phyloP scores from a whole-genome alignment of 2,888 invertebrate species.

The Eristalinus sepulchralis region DNA sequence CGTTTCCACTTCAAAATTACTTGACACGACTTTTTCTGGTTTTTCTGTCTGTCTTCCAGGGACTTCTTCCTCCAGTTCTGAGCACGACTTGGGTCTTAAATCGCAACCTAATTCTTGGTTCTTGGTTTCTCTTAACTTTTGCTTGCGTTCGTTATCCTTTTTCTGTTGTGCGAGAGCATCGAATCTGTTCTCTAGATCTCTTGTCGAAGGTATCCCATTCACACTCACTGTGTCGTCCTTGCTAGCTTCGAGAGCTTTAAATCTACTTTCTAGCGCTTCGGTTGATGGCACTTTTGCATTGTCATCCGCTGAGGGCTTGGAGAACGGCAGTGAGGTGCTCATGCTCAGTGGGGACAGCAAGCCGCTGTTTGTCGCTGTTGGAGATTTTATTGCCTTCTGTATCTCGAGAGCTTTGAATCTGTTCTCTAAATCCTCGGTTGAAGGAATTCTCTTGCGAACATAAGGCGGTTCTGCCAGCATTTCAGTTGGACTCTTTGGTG shows the following conservation, averaged over 20 bases:
- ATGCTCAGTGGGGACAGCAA: background rate
- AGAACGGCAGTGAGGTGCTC: background rate
- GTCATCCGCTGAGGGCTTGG: background rate
- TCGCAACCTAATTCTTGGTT: background rate
- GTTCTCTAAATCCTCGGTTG: conserved; percentile 75
- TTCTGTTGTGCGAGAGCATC: conserved; percentile 74
- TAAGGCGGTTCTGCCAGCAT: background rate
- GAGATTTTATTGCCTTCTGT: conserved; percentile 5
- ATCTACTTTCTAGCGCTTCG: conserved; percentile 74
- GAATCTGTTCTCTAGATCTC: conserved; percentile 74
- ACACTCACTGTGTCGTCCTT: background rate
- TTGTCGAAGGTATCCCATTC: background rate
- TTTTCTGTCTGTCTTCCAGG: background rate
- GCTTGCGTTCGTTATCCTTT: background rate
- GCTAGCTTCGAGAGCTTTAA: conserved; percentile 74
- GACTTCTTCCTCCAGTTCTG: background rate
- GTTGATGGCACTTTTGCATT: conserved; percentile 68
- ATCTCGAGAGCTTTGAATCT: conserved; percentile 75
- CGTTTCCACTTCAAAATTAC: conserved; percentile 38
- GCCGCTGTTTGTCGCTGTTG: background rate
- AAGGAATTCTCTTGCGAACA: conserved; percentile 71
- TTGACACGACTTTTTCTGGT: background rate
- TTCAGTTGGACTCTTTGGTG: background rate
- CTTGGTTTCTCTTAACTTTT: background rate
- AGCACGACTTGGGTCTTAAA: background rate